Evolutionary conservation across 2,113 vertebrate genomes (phyloP), one percentile per base, ranked within the genome.

Genomic region (Ctenomys sociabilis): DNA sequence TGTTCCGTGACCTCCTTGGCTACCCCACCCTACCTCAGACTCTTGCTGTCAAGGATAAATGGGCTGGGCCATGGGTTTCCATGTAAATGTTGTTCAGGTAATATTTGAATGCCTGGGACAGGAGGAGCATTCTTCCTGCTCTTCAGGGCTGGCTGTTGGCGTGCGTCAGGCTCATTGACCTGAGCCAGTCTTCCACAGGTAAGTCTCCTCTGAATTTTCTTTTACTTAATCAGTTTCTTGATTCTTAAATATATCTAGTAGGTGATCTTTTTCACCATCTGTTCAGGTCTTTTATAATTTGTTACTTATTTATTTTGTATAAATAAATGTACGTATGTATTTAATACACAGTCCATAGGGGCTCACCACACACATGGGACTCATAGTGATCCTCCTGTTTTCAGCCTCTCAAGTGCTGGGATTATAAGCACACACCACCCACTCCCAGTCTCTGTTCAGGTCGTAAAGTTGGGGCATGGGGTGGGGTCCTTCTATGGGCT

Each of bases 71-170:
- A 1, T 10, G 11, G 75, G 22, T 89, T 59, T 84, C 40, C 91
- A 87, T 96, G 89, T 54, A 89, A 94, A 97, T 95, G n/a, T 75
- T 37, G 22, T 37, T n/a, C 96, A 80, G 93, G 66, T 86, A 40
- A 81, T 91, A 91, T 97, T 93, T 96, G 96, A 96, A 94, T 94
- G 66, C 45, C 72, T 57, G 63, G 43, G 14, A 57, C 57, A 63
- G 85, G 59, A 83, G 70, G 85, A 72, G 10, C 30, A 0, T 37
- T 66, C 63, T 70, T 94, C 88, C 93, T 97, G 85, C 54, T 87
- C 73, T 26, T 87, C 73, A 21, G 0, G 66, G 77, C 43, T 78
- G 75, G 49, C 85, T 92, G 0, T 40, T 1, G 0, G 35, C 78
- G 32, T 78, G 61, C 37, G 70, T 78, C 70, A 45, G 52, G 77